Conservation (phyloP, 2,888 invertebrate genomes). For the Epistrophe grossulariae region DNA sequence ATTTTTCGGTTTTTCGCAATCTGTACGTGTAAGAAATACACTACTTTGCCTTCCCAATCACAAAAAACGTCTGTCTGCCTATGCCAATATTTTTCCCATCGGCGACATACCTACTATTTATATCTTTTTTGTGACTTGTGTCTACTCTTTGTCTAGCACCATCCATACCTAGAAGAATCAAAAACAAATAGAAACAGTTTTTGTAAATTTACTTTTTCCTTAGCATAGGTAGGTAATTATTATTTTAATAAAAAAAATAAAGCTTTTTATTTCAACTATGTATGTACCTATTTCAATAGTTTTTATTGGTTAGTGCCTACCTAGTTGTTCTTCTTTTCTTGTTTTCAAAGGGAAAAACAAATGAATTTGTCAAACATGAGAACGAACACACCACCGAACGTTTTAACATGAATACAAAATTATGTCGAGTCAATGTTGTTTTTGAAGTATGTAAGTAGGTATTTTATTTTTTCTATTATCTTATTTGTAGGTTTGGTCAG, state of each 20-base stretch:
- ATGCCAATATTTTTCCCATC: background rate
- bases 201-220: background rate
- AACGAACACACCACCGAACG: background rate
- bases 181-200: background rate
- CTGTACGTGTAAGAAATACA: background rate
- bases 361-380: background rate
- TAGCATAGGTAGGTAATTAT: background rate
- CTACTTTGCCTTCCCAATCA: background rate
- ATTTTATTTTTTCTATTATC: background rate
- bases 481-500: background rate
- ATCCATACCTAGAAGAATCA: background rate
- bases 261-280: too few relatives aligned
- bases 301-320: background rate
- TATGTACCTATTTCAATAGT: too few relatives aligned
- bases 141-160: slow-evolving; percentile 25
- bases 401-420: background rate
- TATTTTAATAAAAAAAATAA: too few relatives aligned
- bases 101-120: background rate
- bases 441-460: slow-evolving; percentile 46
- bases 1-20: background rate
- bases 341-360: background rate
- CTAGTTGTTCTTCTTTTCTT: background rate
- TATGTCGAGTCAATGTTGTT: background rate
- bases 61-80: background rate
- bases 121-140: background rate